These are phyloP conservation scores for Megaptera novaeangliae DNA, from an alignment of 2,113 vertebrate genomes.

Conservation along the genomic window DNA sequence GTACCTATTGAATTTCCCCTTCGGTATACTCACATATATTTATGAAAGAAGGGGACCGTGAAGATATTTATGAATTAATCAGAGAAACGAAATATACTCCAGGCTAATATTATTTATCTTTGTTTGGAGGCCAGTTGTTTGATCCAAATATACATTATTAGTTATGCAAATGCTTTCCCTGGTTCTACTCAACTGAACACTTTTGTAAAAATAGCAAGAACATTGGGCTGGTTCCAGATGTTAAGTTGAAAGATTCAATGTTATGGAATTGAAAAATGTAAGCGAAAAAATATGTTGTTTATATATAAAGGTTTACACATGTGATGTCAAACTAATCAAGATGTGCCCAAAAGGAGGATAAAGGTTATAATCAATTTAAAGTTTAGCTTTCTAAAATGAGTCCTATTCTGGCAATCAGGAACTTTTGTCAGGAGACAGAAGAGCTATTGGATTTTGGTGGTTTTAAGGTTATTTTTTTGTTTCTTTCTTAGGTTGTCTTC, in stretches of 20 bases:
- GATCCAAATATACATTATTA: background rate
- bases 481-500: background rate
- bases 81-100: background rate
- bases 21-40: background rate
- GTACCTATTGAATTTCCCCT: background rate
- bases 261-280: background rate
- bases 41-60: background rate
- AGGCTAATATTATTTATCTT: background rate
- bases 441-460: background rate
- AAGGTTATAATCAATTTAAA: background rate
- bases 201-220: background rate
- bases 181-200: background rate
- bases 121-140: background rate
- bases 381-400: background rate
- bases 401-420: background rate
- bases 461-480: background rate
- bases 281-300: background rate
- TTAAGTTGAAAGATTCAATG: background rate
- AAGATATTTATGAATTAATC: background rate
- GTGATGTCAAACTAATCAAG: background rate
- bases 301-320: background rate
- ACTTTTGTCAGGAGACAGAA: background rate
- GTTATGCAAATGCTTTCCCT: background rate
- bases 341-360: background rate
- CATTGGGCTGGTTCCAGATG: background rate